Evolutionary conservation across 2,113 vertebrate species (phyloP).

Genomic region (Setophaga petechia): DNA sequence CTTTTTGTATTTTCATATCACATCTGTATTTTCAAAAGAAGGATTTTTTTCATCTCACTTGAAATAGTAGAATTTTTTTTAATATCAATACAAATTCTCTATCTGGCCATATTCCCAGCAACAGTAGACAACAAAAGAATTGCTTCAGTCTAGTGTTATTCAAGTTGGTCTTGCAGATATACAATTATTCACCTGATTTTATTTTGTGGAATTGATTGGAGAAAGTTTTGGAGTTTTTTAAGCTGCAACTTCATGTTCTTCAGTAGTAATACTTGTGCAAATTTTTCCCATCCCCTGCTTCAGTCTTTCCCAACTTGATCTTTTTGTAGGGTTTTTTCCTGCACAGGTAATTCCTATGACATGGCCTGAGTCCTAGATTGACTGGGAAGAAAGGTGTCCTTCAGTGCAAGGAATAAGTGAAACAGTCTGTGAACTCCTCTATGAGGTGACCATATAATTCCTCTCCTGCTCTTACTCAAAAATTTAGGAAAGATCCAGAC

Average conservation of each 20-base stretch:
- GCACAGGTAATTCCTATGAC: background rate
- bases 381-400: background rate
- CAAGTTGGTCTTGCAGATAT: background rate
- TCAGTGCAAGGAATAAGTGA: background rate
- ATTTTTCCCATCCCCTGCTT: background rate
- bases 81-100: background rate
- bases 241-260: background rate
- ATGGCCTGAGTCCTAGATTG: background rate
- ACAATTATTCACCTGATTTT: background rate
- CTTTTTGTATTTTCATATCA: background rate
- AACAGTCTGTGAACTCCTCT: background rate
- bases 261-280: background rate
- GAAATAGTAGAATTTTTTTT: background rate
- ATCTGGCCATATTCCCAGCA: background rate
- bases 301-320: background rate
- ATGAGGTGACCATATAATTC: background rate
- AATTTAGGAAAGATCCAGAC: background rate
- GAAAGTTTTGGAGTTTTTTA: background rate
- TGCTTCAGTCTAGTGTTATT: background rate
- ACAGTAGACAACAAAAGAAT: background rate
- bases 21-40: background rate
- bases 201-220: background rate
- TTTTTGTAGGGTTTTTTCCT: background rate
- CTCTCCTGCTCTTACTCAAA: background rate
- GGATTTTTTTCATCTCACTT: background rate